A percentile compares a stretch with the other conserved stretches of the same genome.
Evolutionary conservation across 2,797 vertebrate genomes (phyloP).

Genomic region (Sylvia borin): DNA sequence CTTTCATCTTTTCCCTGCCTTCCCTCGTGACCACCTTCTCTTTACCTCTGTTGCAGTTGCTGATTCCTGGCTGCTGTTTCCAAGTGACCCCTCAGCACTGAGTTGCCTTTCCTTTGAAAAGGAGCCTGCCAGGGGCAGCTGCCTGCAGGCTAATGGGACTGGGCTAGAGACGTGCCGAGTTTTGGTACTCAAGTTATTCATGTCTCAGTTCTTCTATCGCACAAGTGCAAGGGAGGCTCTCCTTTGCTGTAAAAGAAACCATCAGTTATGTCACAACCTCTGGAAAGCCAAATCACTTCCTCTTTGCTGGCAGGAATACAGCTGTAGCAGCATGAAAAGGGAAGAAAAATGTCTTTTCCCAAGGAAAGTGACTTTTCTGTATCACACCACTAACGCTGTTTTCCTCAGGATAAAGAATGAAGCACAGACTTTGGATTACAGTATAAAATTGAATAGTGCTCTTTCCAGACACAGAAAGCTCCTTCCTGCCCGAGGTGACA

Average conservation of each 20-base stretch:
- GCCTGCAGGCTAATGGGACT: not conserved
- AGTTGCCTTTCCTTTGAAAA: not conserved
- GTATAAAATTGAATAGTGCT: not conserved
- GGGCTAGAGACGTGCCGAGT: not conserved
- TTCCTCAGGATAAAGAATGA: not conserved
- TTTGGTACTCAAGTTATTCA: not conserved
- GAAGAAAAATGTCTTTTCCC: not conserved
- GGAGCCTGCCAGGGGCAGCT: not conserved
- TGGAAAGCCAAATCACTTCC: not conserved
- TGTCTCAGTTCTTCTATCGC: not conserved
- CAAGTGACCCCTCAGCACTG: not conserved
- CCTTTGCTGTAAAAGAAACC: not conserved
- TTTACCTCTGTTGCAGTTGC: not conserved
- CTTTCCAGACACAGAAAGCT: not conserved
- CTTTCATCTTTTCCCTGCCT: not conserved
- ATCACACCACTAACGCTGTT: not conserved
- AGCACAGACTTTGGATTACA: not conserved
- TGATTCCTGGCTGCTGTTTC: not conserved
- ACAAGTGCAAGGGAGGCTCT: not conserved
- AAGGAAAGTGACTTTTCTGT: not conserved
- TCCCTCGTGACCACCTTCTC: not conserved
- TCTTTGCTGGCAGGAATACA: not conserved
- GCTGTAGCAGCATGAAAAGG: not conserved
- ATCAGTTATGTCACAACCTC: not conserved
- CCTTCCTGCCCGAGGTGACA: not conserved